Evolutionary conservation across 1,140 invertebrate genomes (phyloP), one percentile per base, ranked within the genome.

Genomic region (Reticulitermes speratus): DNA sequence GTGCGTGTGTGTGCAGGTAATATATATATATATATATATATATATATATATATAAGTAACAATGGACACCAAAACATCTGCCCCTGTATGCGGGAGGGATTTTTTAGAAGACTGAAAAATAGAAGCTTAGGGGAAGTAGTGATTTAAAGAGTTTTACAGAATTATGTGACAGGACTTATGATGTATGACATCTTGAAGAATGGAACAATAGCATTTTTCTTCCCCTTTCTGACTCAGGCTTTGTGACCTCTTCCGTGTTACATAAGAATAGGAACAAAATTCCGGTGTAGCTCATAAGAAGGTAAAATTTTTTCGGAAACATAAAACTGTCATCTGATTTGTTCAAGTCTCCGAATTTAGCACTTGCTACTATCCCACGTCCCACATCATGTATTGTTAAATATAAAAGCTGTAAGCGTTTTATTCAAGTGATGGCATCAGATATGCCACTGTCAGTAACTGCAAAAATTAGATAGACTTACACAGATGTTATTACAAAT

Each of bases 261-360:
- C 25, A 75, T 75, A 30, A 25, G 65, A 75, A 75, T 30, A 30
- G 65, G 65, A 25, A 75, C 25, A 30, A 75, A 75, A n/a, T 75
- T 75, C 25, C 65, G 9, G n/a, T 9, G 65, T 8, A 75, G 65
- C 14, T 30, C 65, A 75, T 1, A 75, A n/a, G 25, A 6, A 0
- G n/a, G 65, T n/a, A 30, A 69, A 75, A 75, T 14, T n/a, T 75
- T 75, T 9, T 75, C 8, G n/a, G 65, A 75, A 75, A 75, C n/a
- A 75, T 75, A 75, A 75, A 75, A 75, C 65, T 75, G 65, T 30
- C 65, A 75, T 1, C 65, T 75, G 65, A 75, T 75, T 75, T 75
- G 65, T 75, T 75, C 65, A 75, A 25, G 65, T 75, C 65, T 5
- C 65, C 12, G 65, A 25, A 75, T 30, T 75, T 75, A 75, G 9